Percentiles rank a stretch among this genome's conserved stretches.
These are phyloP conservation scores for Graphium colonna DNA, from an alignment of 2,888 invertebrate genomes.

Conservation along the genomic window DNA sequence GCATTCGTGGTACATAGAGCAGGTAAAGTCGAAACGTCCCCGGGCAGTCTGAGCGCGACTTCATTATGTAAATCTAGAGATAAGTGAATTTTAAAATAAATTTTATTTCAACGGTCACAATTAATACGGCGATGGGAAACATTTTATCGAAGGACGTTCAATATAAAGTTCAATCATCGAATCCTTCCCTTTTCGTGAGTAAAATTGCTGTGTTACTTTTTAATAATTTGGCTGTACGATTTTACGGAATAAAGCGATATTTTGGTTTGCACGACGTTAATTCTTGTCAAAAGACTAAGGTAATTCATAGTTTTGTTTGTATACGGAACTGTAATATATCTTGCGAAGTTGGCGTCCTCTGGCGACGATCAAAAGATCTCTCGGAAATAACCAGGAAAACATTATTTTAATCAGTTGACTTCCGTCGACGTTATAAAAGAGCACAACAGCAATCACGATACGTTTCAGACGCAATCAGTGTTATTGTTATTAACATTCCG, in stretches of 20 bases:
- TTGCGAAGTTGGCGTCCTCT: too few species aligned
- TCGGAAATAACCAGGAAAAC: neutral
- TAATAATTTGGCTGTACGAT: too few species aligned
- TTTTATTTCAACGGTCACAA: conserved; percentile 50
- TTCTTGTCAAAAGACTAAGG: too few species aligned
- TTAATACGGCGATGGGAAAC: conserved; percentile 48
- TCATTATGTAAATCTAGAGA: conserved; percentile 70
- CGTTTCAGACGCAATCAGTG: conserved; percentile 1
- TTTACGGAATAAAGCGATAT: too few species aligned
- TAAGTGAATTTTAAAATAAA: conserved; percentile 62
- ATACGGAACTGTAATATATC: too few species aligned
- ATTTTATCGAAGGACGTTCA: conserved; percentile 35
- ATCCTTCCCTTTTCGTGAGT: neutral
- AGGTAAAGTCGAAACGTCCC: conserved; percentile 43
- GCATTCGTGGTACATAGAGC: conserved; percentile 39
- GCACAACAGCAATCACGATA: neutral
- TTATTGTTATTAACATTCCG: conserved; percentile 12
- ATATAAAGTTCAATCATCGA: conserved; percentile 15
- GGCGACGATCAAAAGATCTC: too few species aligned
- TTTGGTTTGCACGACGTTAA: too few species aligned
- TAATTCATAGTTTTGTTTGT: too few species aligned
- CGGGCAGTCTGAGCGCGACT: conserved; percentile 62
- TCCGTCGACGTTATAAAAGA: neutral
- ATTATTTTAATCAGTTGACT: neutral
- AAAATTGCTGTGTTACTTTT: too few species aligned